Conservation (phyloP, 2,888 invertebrate species). For the Tenodera sinensis region DNA sequence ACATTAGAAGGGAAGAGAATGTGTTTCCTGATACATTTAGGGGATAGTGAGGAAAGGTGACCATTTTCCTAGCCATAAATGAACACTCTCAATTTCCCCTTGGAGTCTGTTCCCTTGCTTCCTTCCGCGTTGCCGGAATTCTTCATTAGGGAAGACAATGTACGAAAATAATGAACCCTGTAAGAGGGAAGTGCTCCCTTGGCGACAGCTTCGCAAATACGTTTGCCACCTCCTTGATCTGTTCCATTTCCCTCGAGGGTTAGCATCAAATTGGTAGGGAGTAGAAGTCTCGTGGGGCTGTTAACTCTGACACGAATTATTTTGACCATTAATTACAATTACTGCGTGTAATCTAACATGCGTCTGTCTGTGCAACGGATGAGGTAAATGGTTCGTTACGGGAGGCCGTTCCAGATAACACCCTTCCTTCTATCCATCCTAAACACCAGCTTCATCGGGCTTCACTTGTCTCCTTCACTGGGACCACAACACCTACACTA, state of each 20-base stretch:
- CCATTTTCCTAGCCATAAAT: too few relatives aligned
- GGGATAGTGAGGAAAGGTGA: neutral
- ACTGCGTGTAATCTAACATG: neutral
- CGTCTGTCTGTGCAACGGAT: neutral
- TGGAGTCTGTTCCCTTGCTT: neutral
- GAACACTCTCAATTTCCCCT: neutral
- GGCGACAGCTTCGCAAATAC: constrained; percentile 9
- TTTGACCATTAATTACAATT: neutral
- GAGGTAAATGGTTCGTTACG: neutral
- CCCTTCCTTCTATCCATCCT: too few relatives aligned
- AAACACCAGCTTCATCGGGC: too few relatives aligned
- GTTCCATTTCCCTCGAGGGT: neutral
- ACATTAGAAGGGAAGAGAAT: neutral
- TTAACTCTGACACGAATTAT: neutral
- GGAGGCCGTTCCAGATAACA: neutral
- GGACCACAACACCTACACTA: too few relatives aligned
- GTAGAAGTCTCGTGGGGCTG: neutral
- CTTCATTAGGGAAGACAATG: neutral
- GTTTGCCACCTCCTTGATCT: neutral
- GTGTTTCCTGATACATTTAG: neutral
- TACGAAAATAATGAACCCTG: neutral
- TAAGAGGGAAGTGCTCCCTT: neutral
- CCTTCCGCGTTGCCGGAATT: neutral
- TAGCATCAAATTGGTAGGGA: neutral
- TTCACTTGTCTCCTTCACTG: too few relatives aligned